phyloP scores from a whole-genome alignment of 2,797 vertebrate genomes.

The Perodicticus potto region DNA sequence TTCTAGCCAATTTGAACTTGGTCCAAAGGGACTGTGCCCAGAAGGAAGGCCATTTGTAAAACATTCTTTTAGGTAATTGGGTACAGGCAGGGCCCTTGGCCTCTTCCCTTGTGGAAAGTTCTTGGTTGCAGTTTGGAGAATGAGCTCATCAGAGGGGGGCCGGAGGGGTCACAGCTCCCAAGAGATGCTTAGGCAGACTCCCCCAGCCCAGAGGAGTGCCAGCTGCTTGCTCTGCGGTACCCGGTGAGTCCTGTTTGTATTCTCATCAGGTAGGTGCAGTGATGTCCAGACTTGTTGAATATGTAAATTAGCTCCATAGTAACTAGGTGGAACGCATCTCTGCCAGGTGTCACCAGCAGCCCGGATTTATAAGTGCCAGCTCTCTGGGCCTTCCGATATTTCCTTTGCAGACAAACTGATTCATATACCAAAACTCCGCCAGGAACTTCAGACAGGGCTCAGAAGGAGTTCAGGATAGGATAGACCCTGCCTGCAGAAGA shows the following conservation, averaged over 20 bases:
- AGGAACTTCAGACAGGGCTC: conserved; percentile 58
- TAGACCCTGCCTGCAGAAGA: conserved; percentile 43
- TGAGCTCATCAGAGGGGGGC: neutral
- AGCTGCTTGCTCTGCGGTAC: neutral
- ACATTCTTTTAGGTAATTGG: conserved; percentile 70
- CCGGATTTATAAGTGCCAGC: conserved; percentile 87
- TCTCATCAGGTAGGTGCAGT: conserved; percentile 78
- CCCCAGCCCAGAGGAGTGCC: neutral
- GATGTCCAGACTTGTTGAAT: conserved; percentile 75
- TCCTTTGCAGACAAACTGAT: conserved; percentile 83
- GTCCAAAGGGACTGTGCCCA: conserved; percentile 9
- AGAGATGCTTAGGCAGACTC: neutral
- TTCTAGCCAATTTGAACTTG: conserved; percentile 49
- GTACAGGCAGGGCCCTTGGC: conserved; percentile 40
- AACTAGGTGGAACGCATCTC: conserved; percentile 81
- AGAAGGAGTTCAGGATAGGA: conserved; percentile 17
- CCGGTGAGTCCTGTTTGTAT: conserved; percentile 66
- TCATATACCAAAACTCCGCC: conserved; percentile 75
- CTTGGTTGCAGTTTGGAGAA: conserved; percentile 17
- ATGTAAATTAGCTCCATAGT: conserved; percentile 75
- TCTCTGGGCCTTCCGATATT: conserved; percentile 84
- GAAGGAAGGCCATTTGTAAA: conserved; percentile 66
- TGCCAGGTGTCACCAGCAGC: conserved; percentile 86
- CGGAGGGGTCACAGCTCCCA: neutral
- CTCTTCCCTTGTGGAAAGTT: conserved; percentile 55